Evolutionary conservation across 2,797 vertebrate species (phyloP).

Genomic region (Emydoidea blandingii): DNA sequence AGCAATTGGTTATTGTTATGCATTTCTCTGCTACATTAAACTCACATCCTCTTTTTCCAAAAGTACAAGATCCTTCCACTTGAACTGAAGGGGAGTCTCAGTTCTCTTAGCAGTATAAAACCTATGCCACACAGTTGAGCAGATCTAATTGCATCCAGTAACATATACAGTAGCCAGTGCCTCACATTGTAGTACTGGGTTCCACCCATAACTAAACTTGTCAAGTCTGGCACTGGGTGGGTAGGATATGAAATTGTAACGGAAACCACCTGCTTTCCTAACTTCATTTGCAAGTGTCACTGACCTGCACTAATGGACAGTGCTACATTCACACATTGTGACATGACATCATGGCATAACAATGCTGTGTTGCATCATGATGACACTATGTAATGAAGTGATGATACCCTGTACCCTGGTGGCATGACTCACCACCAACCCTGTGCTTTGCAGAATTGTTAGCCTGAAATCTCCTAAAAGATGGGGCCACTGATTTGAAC

Average conservation of each 20-base stretch:
- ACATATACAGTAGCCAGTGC: not conserved
- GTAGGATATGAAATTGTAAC: not conserved
- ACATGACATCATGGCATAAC: not conserved
- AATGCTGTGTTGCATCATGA: not conserved
- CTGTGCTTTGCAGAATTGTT: not conserved
- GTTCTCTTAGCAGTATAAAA: not conserved
- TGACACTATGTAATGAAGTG: not conserved
- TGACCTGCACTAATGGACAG: not conserved
- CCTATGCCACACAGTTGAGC: not conserved
- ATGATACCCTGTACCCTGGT: not conserved
- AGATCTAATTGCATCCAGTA: not conserved
- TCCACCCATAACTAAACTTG: not conserved
- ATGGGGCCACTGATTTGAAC: not conserved
- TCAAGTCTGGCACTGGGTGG: not conserved
- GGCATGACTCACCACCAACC: not conserved
- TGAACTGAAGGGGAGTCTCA: not conserved
- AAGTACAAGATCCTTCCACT: not conserved
- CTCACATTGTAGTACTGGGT: not conserved
- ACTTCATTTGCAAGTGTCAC: not conserved
- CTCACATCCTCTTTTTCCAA: not conserved
- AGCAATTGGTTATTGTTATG: not conserved
- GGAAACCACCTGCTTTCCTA: not conserved
- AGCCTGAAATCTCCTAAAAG: not conserved
- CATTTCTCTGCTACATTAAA: not conserved
- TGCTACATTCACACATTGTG: not conserved